Percentiles rank a stretch among this genome's conserved stretches.
These are phyloP conservation scores for Andrena chrysosceles DNA, from an alignment of 2,888 invertebrate genomes.

Conservation along the genomic window DNA sequence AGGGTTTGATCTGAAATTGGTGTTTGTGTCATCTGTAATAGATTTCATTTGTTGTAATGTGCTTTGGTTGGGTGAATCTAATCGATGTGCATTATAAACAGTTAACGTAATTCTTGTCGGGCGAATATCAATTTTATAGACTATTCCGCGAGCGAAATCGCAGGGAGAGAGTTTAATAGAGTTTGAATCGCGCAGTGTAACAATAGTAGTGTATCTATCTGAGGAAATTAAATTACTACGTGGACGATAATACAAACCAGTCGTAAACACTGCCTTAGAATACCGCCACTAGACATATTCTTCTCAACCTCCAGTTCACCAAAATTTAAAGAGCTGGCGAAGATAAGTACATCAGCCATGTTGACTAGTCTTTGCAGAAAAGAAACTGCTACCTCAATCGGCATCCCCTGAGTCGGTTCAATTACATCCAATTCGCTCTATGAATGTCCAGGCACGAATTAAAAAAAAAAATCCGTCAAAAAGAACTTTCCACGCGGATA, in stretches of 20 bases:
- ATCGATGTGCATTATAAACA: constrained; percentile 41
- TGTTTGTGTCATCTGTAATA: constrained; percentile 33
- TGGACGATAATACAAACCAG: constrained; percentile 88
- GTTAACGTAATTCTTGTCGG: neutral
- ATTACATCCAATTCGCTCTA: constrained; percentile 99
- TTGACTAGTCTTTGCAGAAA: constrained; percentile 99
- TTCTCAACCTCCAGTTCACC: constrained; percentile 99
- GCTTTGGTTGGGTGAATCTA: constrained; percentile 25
- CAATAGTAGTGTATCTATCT: constrained; percentile 40
- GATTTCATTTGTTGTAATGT: constrained; percentile 23
- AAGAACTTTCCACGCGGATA: constrained; percentile 47
- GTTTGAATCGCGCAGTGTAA: neutral
- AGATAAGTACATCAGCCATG: constrained; percentile 99
- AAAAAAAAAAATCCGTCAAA: constrained; percentile 54
- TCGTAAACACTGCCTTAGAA: constrained; percentile 97
- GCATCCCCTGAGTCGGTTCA: constrained; percentile 99
- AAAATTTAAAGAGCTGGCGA: constrained; percentile 98
- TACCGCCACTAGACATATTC: constrained; percentile 99
- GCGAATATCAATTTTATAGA: neutral
- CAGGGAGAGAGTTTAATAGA: constrained; percentile 2
- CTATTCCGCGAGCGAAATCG: neutral
- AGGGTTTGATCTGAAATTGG: constrained; percentile 15
- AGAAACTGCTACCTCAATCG: constrained; percentile 98
- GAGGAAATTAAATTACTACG: constrained; percentile 48
- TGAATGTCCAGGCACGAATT: constrained; percentile 73